Conservation (phyloP, 2,113 vertebrate species). For the Dicaeum eximium region DNA sequence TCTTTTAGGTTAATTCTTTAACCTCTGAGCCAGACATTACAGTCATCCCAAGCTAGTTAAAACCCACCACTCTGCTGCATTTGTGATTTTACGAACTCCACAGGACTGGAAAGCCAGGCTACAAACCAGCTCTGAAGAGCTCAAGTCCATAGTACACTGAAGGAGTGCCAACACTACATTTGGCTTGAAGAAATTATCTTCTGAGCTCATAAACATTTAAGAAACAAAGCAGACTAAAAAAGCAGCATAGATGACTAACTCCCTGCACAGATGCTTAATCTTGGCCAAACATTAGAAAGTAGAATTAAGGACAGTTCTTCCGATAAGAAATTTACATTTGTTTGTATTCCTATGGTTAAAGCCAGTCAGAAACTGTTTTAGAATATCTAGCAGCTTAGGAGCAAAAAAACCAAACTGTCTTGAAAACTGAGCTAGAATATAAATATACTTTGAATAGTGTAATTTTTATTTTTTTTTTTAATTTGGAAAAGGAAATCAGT, state of each 20-base stretch:
- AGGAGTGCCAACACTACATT: neutral
- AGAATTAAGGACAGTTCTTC: neutral
- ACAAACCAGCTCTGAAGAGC: neutral
- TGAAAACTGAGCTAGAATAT: neutral
- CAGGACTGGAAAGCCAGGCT: neutral
- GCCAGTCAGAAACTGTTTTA: neutral
- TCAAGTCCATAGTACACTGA: neutral
- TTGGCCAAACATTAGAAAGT: neutral
- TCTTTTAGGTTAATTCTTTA: neutral
- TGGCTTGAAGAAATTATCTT: neutral
- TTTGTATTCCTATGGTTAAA: neutral
- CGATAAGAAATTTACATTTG: neutral
- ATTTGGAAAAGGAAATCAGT: neutral
- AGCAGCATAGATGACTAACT: rapidly evolving
- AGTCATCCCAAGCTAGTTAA: neutral
- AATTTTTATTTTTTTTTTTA: too few relatives aligned
- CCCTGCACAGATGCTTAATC: neutral
- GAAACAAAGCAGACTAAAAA: neutral
- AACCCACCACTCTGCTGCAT: neutral
- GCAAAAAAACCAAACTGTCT: neutral
- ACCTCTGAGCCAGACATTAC: neutral
- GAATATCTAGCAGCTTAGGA: neutral
- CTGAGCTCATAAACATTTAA: neutral
- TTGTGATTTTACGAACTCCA: neutral
- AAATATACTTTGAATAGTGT: neutral